phyloP scores from a whole-genome alignment of 2,888 invertebrate species.

The Drosophila demipolita region DNA sequence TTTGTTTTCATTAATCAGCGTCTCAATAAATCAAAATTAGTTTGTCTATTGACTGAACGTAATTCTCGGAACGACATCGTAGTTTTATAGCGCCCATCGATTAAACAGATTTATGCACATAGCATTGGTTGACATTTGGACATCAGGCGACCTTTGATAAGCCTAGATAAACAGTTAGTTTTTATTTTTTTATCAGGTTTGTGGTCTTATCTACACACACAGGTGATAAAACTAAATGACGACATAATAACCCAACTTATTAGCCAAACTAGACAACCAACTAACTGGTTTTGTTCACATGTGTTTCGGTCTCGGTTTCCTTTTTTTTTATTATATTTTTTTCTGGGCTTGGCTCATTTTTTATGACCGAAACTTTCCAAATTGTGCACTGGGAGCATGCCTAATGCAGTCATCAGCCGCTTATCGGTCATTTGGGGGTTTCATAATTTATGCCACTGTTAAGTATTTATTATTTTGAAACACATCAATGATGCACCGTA shows the following conservation, averaged over 20 bases:
- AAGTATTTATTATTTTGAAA: conserved; percentile 40
- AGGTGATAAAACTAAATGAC: conserved; percentile 53
- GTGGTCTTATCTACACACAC: conserved; percentile 54
- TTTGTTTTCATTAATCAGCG: conserved; percentile 49
- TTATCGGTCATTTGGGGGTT: conserved; percentile 54
- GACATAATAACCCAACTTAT: conserved; percentile 33
- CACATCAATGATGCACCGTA: conserved; percentile 34
- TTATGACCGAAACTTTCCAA: conserved; percentile 53
- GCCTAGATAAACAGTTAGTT: conserved; percentile 32
- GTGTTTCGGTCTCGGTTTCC: conserved; percentile 3
- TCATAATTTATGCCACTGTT: conserved; percentile 56
- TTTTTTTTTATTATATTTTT: background rate
- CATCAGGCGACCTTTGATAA: conserved; percentile 60
- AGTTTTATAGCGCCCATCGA: conserved; percentile 34
- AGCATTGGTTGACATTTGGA: conserved; percentile 44
- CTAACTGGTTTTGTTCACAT: conserved; percentile 42
- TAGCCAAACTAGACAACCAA: conserved; percentile 22
- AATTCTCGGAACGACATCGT: conserved; percentile 11
- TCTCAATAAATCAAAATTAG: conserved; percentile 72
- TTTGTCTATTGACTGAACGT: conserved; percentile 43
- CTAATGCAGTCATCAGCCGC: conserved; percentile 68
- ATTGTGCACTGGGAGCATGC: conserved; percentile 30
- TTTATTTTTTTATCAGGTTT: conserved; percentile 16
- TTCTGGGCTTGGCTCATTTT: conserved; percentile 17
- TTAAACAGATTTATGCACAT: conserved; percentile 43